Evolutionary conservation across 2,797 vertebrate species (phyloP), one percentile per base, ranked within the genome.

Genomic region (Lophius americanus): DNA sequence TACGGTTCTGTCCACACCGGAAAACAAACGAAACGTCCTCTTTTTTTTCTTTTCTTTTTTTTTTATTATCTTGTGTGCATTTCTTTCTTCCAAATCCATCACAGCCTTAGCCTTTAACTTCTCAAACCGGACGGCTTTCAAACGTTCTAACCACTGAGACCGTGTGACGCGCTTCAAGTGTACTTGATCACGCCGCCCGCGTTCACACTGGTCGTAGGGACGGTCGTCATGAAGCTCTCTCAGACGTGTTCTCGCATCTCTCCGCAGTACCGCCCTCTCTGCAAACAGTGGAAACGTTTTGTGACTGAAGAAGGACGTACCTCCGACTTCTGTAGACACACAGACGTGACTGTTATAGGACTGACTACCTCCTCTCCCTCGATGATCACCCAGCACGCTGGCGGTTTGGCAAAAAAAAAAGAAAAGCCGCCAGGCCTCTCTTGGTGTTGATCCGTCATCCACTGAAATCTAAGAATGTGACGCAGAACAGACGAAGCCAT

Each of bases 401-500:
- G 54, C 51, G 48, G 63, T 63, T 60, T 0, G 57, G 47, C 46
- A 42, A 69, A 44, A 55, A 56, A 73, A 52, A 86, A 76, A 64
- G n/a, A 58, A 70, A 23, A 23, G 23, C 23, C 23, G 66, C 59
- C 78, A 35, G 73, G 64, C 76, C 44, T 69, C 64, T 76, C 49
- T 80, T 33, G 50, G 37, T 72, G 68, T 77, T 38, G 60, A 64
- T 85, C 75, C 68, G 56, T 81, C 78, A 84, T 68, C 79, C 70
- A 70, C 70, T 81, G 60, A 86, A 81, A 74, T 79, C 60, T 33
- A 83, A 82, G 88, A 88, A 86, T 88, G 89, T 91, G 84, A 86
- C 46, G 32, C 71, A 72, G 70, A 89, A 79, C 79, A 88, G 78
- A 89, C 85, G 33, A 88, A 92, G 86, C 85, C 89, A 91, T 91